Percentiles rank a stretch among this genome's conserved stretches.
Conservation (phyloP, 2,888 invertebrate species). For the Tetragnatha montana region DNA sequence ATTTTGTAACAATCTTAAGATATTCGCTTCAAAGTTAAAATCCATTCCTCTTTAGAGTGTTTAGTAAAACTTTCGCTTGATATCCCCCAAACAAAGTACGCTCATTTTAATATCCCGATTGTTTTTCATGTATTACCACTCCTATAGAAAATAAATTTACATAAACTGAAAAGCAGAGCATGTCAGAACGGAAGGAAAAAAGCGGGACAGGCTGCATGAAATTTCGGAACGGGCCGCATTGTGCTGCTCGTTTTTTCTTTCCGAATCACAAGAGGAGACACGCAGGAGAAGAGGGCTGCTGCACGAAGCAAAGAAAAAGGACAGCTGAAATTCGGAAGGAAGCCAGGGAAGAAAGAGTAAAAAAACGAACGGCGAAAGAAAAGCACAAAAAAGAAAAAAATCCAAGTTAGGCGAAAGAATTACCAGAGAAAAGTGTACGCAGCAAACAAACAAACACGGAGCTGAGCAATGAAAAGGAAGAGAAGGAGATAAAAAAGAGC, state of each 20-base stretch:
- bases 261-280: conserved; percentile 29
- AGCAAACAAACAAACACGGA: conserved; percentile 64
- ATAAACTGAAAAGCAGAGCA: conserved; percentile 3
- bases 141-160: conserved; percentile 6
- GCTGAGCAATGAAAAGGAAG: conserved; percentile 52
- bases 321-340: conserved; percentile 68
- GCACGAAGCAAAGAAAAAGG: conserved; percentile 21
- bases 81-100: no score
- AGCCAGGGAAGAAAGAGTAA: conserved; percentile 60
- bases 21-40: no score
- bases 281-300: conserved; percentile 33
- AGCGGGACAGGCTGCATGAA: not conserved
- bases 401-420: conserved; percentile 62
- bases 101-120: not conserved
- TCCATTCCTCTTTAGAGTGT: no score
- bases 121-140: not conserved
- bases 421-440: conserved; percentile 60
- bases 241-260: conserved; percentile 12
- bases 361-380: conserved; percentile 4
- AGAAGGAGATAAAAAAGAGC: conserved; percentile 32
- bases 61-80: no score
- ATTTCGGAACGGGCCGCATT: conserved; percentile 26
- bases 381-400: conserved; percentile 31
- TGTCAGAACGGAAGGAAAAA: not conserved
- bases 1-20: no score